Evolutionary conservation across 2,797 vertebrate species (phyloP), one percentile per base, ranked within the genome.

Genomic region (Falco cherrug): DNA sequence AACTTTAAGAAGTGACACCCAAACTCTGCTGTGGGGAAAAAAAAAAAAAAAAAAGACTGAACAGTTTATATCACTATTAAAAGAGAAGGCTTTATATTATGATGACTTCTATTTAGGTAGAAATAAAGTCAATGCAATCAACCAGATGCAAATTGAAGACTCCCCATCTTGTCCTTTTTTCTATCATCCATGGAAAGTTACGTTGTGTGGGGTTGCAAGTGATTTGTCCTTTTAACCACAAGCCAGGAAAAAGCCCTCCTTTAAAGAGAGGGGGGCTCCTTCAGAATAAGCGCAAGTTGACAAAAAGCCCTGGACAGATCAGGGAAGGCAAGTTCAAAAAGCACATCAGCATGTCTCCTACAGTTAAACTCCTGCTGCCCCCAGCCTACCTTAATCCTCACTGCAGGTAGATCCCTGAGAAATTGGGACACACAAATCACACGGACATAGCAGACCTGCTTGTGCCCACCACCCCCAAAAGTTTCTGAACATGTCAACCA

Each of bases 401-500:
- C 35, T 39, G 63, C 47, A 33, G 63, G 59, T 11, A 5, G 63
- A 35, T 8, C 51, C 43, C 31, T 4, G 39, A 31, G 45, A 26
- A 68, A 57, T 37, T 0, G 26, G 33, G 59, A 26, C 64, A 26
- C 60, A 11, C 1, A 25, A 67, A 77, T 37, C 77, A 33, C 2
- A 45, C 0, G 1, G 67, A 60, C 47, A 53, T 31, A 70, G 39
- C 9, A 1, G 1, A n/a, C 1, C 0, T 5, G 17, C 35, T 78
- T 57, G 50, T 25, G 67, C 22, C 31, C 37, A 31, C 5, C 35
- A 48, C 17, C 13, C 11, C 28, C 26, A 26, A 60, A 84, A 48
- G 26, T 45, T 68, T 39, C 73, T 20, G 15, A 60, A 24, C 26
- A 48, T 0, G 4, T 10, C 35, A 75, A 15, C 10, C 0, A 0